Conservation (phyloP, 2,113 vertebrate genomes). For the Agelaius phoeniceus region DNA sequence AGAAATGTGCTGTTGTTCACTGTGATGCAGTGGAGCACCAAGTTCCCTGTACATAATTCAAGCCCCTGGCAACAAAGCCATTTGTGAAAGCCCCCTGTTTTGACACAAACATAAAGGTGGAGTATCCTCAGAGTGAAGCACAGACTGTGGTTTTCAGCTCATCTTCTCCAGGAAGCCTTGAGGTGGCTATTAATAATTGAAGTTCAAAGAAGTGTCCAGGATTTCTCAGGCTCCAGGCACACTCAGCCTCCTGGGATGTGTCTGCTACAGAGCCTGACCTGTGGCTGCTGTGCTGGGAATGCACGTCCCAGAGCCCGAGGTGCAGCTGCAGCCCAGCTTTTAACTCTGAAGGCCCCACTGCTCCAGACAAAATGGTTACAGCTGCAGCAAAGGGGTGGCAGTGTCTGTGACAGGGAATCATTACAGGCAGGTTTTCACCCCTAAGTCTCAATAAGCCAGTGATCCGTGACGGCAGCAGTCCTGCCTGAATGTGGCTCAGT, state of each 20-base stretch:
- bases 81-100: constrained; percentile 21
- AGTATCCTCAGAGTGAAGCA: background rate
- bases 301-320: background rate
- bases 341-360: background rate
- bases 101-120: background rate
- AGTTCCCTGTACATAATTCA: background rate
- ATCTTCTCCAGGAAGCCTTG: background rate
- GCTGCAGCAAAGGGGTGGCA: fast-evolving
- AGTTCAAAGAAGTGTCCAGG: constrained; percentile 33
- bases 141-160: background rate
- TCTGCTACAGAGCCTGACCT: background rate
- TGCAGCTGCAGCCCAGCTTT: background rate
- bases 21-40: background rate
- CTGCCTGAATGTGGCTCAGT: fast-evolving
- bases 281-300: background rate
- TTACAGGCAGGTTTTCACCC: background rate
- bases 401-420: background rate
- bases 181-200: constrained; percentile 22
- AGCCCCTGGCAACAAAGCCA: background rate
- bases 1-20: background rate
- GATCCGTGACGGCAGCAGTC: background rate
- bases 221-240: background rate
- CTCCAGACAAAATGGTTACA: background rate
- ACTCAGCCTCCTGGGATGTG: background rate
- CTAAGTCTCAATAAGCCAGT: background rate